phyloP scores from a whole-genome alignment of 2,113 vertebrate genomes.

The Garra rufa region DNA sequence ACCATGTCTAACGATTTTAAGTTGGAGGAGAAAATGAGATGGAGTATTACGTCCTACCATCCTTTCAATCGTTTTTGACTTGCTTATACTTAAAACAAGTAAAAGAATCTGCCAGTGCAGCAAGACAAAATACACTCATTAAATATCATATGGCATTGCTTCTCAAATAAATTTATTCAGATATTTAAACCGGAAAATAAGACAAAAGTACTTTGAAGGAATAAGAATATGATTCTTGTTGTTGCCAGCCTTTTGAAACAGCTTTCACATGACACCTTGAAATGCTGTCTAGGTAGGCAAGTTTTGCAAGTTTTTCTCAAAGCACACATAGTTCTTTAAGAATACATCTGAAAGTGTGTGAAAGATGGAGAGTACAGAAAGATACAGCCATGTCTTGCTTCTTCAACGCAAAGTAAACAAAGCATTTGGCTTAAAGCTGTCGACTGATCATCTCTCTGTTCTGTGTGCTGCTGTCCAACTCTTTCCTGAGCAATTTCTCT shows the following conservation, averaged over 20 bases:
- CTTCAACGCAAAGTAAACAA: neutral
- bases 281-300: neutral
- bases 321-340: neutral
- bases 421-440: neutral
- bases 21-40: no score
- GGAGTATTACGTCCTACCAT: no score
- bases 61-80: neutral
- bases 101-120: neutral
- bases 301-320: neutral
- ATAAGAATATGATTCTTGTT: neutral
- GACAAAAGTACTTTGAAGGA: neutral
- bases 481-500: constrained; percentile 7
- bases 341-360: neutral
- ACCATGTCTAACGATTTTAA: no score
- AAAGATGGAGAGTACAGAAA: neutral
- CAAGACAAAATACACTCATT: neutral
- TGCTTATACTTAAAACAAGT: neutral
- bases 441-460: neutral
- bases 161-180: no score
- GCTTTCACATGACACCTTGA: neutral
- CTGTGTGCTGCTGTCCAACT: neutral
- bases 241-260: neutral
- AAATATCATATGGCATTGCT: neutral
- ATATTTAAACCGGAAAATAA: constrained; percentile 14
- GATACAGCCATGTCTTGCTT: neutral